Percentiles rank a stretch among this genome's conserved stretches.
Evolutionary conservation across 1,140 invertebrate species (phyloP).

Genomic region (Bombus polaris): DNA sequence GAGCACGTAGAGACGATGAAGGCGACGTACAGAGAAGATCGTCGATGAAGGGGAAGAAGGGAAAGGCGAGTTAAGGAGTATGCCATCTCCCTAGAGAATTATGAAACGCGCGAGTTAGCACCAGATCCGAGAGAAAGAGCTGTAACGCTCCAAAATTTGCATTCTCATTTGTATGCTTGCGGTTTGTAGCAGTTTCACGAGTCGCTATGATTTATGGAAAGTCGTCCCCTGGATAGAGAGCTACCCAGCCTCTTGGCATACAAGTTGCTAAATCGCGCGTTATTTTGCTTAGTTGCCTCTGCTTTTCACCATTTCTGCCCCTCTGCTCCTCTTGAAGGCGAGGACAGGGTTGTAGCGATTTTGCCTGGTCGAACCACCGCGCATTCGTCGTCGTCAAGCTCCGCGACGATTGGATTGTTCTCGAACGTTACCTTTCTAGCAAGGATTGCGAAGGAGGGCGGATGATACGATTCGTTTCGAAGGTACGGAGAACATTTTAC

Average conservation of each 20-base stretch:
- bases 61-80: background rate
- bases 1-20: too few species aligned
- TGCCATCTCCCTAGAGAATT: background rate
- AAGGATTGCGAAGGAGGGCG: background rate
- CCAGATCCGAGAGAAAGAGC: background rate
- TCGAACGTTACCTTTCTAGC: background rate
- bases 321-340: background rate
- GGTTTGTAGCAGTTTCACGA: slow-evolving; percentile 33
- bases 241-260: background rate
- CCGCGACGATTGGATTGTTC: background rate
- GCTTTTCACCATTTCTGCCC: background rate
- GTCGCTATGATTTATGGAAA: slow-evolving; percentile 60
- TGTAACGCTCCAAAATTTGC: slow-evolving; percentile 37
- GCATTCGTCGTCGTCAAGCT: too few species aligned
- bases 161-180: slow-evolving; percentile 57
- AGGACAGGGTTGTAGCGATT: background rate
- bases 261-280: slow-evolving; percentile 44
- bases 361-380: background rate
- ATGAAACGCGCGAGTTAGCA: background rate
- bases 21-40: background rate
- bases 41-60: background rate
- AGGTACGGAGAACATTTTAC: background rate
- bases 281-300: background rate
- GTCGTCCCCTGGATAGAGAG: background rate
- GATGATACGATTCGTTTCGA: too few species aligned